Conservation (phyloP, 2,113 vertebrate genomes). For the Microcebus griseorufus region DNA sequence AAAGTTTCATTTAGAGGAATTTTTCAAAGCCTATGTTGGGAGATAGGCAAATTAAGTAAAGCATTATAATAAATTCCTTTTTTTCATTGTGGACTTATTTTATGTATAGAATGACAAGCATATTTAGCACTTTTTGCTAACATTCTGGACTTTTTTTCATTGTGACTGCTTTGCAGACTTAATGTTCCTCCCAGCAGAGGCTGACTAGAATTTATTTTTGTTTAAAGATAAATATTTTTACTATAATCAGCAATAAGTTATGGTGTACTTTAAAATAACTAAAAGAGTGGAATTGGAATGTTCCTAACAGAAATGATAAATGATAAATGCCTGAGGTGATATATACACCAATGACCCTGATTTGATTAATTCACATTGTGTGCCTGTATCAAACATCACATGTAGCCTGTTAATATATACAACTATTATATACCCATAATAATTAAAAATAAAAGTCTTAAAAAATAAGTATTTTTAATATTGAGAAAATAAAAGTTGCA, state of each 20-base stretch:
- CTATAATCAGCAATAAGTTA: too few species aligned
- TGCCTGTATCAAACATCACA: too few species aligned
- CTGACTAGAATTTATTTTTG: neutral
- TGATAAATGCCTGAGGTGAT: too few species aligned
- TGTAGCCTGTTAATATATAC: too few species aligned
- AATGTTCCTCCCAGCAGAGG: neutral
- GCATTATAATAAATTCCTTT: neutral
- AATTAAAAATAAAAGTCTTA: too few species aligned
- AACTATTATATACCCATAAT: too few species aligned
- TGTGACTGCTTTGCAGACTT: neutral
- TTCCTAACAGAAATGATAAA: too few species aligned
- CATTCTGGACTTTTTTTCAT: neutral
- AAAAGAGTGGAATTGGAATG: too few species aligned
- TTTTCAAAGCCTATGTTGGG: neutral
- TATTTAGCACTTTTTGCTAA: neutral
- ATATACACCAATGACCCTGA: too few species aligned
- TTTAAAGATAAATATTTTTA: conserved; percentile 29
- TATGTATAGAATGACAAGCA: neutral
- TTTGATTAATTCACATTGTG: too few species aligned
- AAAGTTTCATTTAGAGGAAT: neutral
- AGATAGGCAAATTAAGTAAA: neutral
- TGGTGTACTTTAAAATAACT: too few species aligned
- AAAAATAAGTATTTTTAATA: conserved; percentile 10
- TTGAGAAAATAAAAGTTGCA: neutral
- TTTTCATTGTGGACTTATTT: neutral